Evolutionary conservation across 2,888 invertebrate genomes (phyloP).

Genomic region (Chymomyza amoena): DNA sequence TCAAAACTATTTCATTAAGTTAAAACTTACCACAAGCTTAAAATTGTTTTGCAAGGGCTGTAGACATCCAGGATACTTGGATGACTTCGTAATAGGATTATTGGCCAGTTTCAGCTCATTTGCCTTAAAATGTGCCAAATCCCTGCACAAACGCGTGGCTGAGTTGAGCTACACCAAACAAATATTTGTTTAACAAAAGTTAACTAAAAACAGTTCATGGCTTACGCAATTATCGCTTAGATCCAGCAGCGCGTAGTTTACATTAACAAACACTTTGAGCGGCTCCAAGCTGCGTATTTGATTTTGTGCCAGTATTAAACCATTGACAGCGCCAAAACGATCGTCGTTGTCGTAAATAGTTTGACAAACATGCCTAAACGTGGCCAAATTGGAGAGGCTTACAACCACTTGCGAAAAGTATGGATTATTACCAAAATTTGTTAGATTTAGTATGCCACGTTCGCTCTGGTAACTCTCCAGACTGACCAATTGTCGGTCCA

Average conservation of each 20-base stretch:
- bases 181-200: background rate
- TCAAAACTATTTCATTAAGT: background rate
- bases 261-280: slow-evolving; percentile 61
- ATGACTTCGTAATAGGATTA: slow-evolving; percentile 65
- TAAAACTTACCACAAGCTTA: slow-evolving; percentile 53
- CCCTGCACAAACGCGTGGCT: slow-evolving; percentile 58
- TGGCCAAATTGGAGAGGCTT: slow-evolving; percentile 61
- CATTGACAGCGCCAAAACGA: slow-evolving; percentile 61
- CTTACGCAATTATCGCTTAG: slow-evolving; percentile 64
- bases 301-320: slow-evolving; percentile 67
- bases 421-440: slow-evolving; percentile 54
- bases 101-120: slow-evolving; percentile 59
- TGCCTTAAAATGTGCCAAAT: slow-evolving; percentile 63
- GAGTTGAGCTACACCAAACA: slow-evolving; percentile 51
- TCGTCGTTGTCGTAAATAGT: slow-evolving; percentile 69
- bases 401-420: slow-evolving; percentile 60
- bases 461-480: slow-evolving; percentile 55
- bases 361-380: slow-evolving; percentile 65
- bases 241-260: slow-evolving; percentile 66
- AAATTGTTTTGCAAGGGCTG: slow-evolving; percentile 66
- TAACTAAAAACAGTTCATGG: background rate
- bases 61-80: slow-evolving; percentile 69
- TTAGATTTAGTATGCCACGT: slow-evolving; percentile 64
- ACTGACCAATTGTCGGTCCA: slow-evolving; percentile 43
- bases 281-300: slow-evolving; percentile 58